Percentiles rank a stretch among this genome's conserved stretches.
Evolutionary conservation across 2,888 invertebrate genomes (phyloP).

Genomic region (Dynastes hyllus): DNA sequence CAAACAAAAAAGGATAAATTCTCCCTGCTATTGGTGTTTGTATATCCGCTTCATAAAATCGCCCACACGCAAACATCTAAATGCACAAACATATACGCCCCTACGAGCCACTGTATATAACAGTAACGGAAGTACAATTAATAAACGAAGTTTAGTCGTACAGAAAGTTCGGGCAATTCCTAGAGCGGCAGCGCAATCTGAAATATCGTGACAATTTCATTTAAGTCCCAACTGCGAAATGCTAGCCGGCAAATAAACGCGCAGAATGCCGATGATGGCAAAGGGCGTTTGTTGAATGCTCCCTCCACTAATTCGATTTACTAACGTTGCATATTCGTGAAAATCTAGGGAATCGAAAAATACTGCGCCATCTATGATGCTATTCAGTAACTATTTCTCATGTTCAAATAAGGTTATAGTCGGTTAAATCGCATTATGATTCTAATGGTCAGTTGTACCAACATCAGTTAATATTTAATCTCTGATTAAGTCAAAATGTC

Average conservation of each 20-base stretch:
- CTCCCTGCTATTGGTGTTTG: conserved; percentile 53
- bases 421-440: too few species aligned
- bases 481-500: too few species aligned
- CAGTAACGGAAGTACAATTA: conserved; percentile 65
- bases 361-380: too few species aligned
- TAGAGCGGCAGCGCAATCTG: conserved; percentile 64
- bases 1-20: conserved; percentile 47
- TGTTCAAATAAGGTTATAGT: too few species aligned
- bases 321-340: background rate
- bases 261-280: conserved; percentile 27
- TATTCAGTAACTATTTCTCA: too few species aligned
- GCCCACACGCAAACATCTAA: conserved; percentile 36
- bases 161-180: conserved; percentile 64
- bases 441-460: too few species aligned
- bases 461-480: too few species aligned
- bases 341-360: background rate
- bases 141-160: conserved; percentile 67
- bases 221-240: conserved; percentile 51
- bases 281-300: background rate
- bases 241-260: conserved; percentile 14
- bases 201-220: conserved; percentile 63
- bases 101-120: conserved; percentile 52
- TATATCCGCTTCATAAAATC: conserved; percentile 52
- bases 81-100: conserved; percentile 54
- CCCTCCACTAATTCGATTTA: background rate